Percentiles rank a stretch among this genome's conserved stretches.
Evolutionary conservation across 2,797 vertebrate species (phyloP).

Genomic region (Hirundo rustica): DNA sequence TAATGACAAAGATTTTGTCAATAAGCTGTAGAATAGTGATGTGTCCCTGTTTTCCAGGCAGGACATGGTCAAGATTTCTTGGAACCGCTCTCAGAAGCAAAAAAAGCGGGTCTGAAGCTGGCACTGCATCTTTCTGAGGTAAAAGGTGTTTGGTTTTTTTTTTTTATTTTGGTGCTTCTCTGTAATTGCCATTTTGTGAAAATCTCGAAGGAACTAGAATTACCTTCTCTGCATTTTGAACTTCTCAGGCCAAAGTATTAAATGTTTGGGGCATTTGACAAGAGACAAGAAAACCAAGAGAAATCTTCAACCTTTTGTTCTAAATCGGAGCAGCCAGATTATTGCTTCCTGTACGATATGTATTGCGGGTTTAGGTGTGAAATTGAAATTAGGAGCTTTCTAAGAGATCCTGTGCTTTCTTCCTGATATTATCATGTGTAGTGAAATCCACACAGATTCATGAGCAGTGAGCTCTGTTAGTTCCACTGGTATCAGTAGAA

Average conservation of each 20-base stretch:
- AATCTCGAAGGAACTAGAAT: background rate
- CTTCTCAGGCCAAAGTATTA: background rate
- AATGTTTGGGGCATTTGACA: background rate
- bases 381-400: background rate
- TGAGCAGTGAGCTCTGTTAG: background rate
- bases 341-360: background rate
- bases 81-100: slow-evolving; percentile 87
- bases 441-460: background rate
- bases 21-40: background rate
- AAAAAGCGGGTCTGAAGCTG: slow-evolving; percentile 88
- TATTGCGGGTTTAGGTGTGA: background rate
- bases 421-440: background rate
- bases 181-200: background rate
- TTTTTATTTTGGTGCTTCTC: background rate
- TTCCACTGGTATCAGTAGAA: background rate
- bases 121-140: slow-evolving; percentile 96
- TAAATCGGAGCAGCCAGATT: background rate
- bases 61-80: slow-evolving; percentile 87
- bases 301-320: background rate
- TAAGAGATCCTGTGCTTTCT: background rate
- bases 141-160: background rate
- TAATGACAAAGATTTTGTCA: background rate
- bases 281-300: background rate
- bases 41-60: slow-evolving; percentile 76
- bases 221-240: background rate